Conservation (phyloP, 2,888 invertebrate genomes). For the Chorisops tibialis region DNA sequence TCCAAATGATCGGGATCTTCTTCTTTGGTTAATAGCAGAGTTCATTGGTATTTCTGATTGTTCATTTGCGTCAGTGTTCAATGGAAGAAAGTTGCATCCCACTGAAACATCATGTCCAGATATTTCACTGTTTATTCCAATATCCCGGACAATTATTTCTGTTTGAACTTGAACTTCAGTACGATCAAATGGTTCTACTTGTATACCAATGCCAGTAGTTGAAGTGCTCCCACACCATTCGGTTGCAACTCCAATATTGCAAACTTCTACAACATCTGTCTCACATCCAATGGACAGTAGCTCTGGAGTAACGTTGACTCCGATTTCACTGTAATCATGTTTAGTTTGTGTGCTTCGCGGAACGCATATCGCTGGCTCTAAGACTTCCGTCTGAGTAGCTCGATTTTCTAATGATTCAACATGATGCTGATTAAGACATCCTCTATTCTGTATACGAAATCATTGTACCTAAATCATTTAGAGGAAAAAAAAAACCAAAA, state of each 20-base stretch:
- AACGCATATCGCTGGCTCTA: conserved; percentile 38
- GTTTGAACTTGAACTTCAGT: conserved; percentile 1
- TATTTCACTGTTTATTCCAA: not conserved
- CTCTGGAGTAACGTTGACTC: not conserved
- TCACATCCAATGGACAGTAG: not conserved
- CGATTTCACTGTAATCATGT: conserved; percentile 2
- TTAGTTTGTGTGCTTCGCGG: conserved; percentile 47
- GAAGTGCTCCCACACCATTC: not conserved
- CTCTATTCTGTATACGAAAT: conserved; percentile 24
- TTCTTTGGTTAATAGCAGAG: not conserved
- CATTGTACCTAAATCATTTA: not conserved
- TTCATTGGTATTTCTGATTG: not conserved
- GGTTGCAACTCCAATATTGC: conserved; percentile 6
- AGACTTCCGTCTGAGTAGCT: conserved; percentile 46
- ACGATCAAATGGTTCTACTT: not conserved
- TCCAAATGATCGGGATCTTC: not conserved
- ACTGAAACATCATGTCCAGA: not conserved
- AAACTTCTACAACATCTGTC: conserved; percentile 3
- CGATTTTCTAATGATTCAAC: conserved; percentile 39
- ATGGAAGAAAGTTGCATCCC: not conserved
- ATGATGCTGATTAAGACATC: conserved; percentile 31
- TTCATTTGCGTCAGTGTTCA: not conserved
- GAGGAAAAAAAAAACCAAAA: not conserved
- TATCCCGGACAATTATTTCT: not conserved
- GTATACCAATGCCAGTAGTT: not conserved